Conservation (phyloP, 2,888 invertebrate genomes). For the Eupithecia inturbata region DNA sequence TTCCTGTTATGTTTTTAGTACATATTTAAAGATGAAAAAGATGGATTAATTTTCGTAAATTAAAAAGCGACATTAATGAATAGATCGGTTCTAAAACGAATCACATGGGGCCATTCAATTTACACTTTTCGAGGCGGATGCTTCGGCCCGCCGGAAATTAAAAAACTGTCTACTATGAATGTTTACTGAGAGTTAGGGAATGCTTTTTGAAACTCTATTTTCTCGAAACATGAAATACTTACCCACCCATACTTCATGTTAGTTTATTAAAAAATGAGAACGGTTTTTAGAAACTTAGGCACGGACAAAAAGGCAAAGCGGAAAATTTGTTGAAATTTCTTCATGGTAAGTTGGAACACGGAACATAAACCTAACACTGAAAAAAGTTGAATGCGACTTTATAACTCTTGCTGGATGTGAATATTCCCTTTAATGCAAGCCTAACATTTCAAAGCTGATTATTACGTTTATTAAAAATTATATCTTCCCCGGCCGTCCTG, state of each 20-base stretch:
- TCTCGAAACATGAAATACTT: conserved; percentile 29
- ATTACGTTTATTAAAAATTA: neutral
- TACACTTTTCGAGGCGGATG: conserved; percentile 76
- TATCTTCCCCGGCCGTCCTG: conserved; percentile 33
- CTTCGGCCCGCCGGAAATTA: conserved; percentile 76
- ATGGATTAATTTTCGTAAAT: neutral
- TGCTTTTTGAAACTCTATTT: conserved; percentile 36
- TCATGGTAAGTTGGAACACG: neutral
- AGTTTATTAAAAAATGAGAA: neutral
- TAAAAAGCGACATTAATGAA: neutral
- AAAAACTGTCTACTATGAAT: conserved; percentile 70
- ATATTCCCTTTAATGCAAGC: neutral
- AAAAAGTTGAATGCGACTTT: neutral
- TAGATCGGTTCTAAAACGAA: conserved; percentile 47
- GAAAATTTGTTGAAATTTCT: neutral
- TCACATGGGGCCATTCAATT: conserved; percentile 67
- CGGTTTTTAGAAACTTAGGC: neutral
- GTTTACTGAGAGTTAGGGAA: conserved; percentile 48
- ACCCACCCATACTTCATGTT: conserved; percentile 9
- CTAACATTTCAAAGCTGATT: neutral
- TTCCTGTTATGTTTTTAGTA: neutral
- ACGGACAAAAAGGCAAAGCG: neutral
- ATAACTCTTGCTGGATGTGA: neutral
- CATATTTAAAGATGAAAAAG: no score
- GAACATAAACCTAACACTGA: neutral